Conservation (phyloP, 2,888 invertebrate species). For the Oligia latruncula region DNA sequence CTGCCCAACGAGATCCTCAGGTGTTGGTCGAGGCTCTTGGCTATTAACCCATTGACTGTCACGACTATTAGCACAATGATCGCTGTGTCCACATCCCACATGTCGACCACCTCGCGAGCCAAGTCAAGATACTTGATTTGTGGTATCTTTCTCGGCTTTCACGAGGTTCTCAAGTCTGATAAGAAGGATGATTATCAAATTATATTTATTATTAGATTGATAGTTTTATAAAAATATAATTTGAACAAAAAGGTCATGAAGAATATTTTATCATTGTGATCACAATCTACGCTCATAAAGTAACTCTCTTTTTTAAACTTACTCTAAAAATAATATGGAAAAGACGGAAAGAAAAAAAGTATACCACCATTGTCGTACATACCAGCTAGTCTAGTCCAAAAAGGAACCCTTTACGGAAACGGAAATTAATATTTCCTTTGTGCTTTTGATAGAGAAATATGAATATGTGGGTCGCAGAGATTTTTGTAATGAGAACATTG, state of each 20-base stretch:
- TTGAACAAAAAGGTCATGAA: not conserved
- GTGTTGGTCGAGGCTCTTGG: too few species aligned
- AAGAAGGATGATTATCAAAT: too few species aligned
- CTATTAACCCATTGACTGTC: too few species aligned
- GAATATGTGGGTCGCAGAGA: constrained; percentile 63
- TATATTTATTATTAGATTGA: not conserved
- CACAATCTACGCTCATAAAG: constrained; percentile 5
- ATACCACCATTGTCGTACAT: constrained; percentile 37
- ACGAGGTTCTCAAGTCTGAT: too few species aligned
- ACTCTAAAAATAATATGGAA: constrained; percentile 4
- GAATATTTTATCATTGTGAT: not conserved
- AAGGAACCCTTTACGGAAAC: constrained; percentile 65
- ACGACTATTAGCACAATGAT: too few species aligned
- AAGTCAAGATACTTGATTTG: too few species aligned
- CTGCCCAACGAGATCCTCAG: too few species aligned
- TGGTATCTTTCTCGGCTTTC: too few species aligned
- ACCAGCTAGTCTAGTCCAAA: constrained; percentile 41
- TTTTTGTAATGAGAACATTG: constrained; percentile 51
- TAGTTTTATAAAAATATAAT: not conserved
- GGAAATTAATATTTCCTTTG: constrained; percentile 79
- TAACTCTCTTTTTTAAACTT: not conserved
- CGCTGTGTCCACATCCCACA: too few species aligned
- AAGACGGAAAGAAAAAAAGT: constrained; percentile 23
- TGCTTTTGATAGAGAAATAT: constrained; percentile 66
- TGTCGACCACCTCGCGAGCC: too few species aligned